Base-by-base conservation (phyloP, 2,888 invertebrate genomes). In the Pegoplata infirma region DNA sequence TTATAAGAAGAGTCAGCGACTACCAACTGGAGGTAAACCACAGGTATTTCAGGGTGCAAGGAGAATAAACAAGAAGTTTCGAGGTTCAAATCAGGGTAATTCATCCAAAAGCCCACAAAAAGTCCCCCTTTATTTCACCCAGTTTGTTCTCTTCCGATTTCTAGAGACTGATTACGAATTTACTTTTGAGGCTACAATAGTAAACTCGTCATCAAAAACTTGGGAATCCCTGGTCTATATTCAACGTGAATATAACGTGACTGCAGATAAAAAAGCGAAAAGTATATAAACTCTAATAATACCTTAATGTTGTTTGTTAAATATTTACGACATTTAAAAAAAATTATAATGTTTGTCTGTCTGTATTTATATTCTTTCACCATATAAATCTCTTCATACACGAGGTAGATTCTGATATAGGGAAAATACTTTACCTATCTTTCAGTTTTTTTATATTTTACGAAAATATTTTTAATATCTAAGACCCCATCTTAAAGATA, bases 401-500 rank as follows among this genome's bases (percentile, higher is more conserved):
- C n/a, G 12, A 17, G 49, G 23, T 23, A 40, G n/a, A 40, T 40
- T 40, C 5, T 49, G 16, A 47, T 49, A 61, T 61, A 61, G 61
- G n/a, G 32, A 32, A 47, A 28, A 16, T 17, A 32, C 61, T 19
- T 59, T 47, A 61, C 47, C 61, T 61, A 47, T 61, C 47, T 61
- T 28, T 56, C 19, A n/a, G 10, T 12, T 36, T 40, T 40, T 40
- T 40, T 1, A n/a, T 40, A 0, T 40, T 36, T 36, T 12, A n/a
- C 0, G 36, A 40, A 40, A n/a, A 16, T 49, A n/a, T 36, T 58
- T 49, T 23, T 0, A 53, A 46, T 59, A 74, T 32, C 25, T 32
- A 16, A 21, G 56, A 8, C 16, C n/a, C 40, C 28, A 47, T 63
- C 56, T 56, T 32, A 19, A 10, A 71, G 58, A 58, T 71, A 76